Evolutionary conservation across 2,113 vertebrate species (phyloP).

Genomic region (Urocynchramus pylzowi): DNA sequence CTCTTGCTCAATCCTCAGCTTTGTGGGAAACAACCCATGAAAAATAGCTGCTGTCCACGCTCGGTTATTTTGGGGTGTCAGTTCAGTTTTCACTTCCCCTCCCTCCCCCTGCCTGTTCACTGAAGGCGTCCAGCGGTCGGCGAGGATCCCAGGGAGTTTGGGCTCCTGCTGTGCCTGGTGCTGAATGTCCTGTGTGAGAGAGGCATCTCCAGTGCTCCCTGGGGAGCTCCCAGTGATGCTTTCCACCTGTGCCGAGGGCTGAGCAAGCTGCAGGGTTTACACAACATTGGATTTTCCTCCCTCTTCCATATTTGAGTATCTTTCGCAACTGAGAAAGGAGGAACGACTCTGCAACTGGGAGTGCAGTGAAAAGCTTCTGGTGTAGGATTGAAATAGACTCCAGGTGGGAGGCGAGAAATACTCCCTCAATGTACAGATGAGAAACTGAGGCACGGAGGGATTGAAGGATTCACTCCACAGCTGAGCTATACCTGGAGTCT

Average conservation of each 20-base stretch:
- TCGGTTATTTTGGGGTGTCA: not conserved
- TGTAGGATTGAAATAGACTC: constrained; percentile 12
- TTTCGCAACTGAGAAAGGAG: not conserved
- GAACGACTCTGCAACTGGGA: not conserved
- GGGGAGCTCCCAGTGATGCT: not conserved
- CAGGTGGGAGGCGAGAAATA: constrained; percentile 46
- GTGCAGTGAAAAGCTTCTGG: not conserved
- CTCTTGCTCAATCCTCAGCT: not conserved
- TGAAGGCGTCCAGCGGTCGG: fast-evolving
- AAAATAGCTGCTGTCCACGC: not conserved
- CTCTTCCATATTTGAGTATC: not conserved
- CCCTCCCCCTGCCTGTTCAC: not conserved
- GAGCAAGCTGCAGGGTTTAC: not conserved
- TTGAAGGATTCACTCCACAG: not conserved
- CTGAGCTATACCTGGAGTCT: not conserved
- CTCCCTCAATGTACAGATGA: not conserved
- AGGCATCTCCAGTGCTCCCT: not conserved
- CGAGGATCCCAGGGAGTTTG: not conserved
- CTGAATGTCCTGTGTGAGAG: not conserved
- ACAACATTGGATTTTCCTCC: not conserved
- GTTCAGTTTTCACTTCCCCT: not conserved
- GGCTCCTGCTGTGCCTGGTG: not conserved
- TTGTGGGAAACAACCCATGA: not conserved
- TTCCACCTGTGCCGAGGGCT: not conserved
- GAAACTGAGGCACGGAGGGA: constrained; percentile 51